Evolutionary conservation across 2,888 invertebrate genomes (phyloP).

Genomic region (Tinea pellionella): DNA sequence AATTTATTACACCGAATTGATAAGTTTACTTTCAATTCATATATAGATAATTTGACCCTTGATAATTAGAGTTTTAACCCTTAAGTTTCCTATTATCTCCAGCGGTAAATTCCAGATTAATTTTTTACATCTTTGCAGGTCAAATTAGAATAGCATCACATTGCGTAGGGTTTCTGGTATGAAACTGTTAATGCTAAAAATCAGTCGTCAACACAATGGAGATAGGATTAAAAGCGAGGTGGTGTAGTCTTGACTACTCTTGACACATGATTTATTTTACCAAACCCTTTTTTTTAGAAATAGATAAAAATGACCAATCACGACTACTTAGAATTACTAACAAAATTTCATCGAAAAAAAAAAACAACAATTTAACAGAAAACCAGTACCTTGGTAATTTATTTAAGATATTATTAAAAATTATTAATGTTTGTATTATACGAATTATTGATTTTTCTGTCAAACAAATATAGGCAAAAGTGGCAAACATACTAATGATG

Average conservation of each 20-base stretch:
- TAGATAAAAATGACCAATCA: too few relatives aligned
- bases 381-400: too few relatives aligned
- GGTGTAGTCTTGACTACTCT: constrained; percentile 61
- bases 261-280: constrained; percentile 53
- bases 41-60: neutral
- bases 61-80: neutral
- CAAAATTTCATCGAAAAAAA: constrained; percentile 17
- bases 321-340: too few relatives aligned
- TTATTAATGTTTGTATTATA: too few relatives aligned
- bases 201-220: constrained; percentile 57
- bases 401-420: too few relatives aligned
- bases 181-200: constrained; percentile 56
- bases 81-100: too few relatives aligned
- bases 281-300: constrained; percentile 26
- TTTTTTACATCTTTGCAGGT: neutral
- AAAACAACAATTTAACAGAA: too few relatives aligned
- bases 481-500: too few relatives aligned
- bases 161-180: constrained; percentile 43
- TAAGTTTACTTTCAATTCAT: neutral
- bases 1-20: constrained; percentile 45
- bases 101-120: too few relatives aligned
- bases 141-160: neutral
- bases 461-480: too few relatives aligned
- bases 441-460: too few relatives aligned
- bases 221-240: constrained; percentile 63